Conservation (phyloP, 2,113 vertebrate species). For the Myotis brandtii region DNA sequence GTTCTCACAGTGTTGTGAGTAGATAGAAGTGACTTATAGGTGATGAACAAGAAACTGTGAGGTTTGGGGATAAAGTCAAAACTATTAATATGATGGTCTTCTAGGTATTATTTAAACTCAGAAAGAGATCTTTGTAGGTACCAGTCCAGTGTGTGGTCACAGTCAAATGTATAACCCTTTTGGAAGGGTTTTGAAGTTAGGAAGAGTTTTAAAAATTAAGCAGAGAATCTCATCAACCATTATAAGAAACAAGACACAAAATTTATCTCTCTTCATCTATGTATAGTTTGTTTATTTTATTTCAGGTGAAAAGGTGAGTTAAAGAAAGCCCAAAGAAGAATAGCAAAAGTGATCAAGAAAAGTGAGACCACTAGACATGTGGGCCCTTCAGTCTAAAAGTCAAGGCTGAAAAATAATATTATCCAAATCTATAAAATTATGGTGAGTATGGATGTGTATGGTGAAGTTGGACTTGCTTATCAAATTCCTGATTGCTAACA, state of each 20-base stretch:
- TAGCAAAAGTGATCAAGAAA: background rate
- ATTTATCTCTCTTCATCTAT: background rate
- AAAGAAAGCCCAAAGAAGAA: background rate
- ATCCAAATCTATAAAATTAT: background rate
- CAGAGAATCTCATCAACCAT: background rate
- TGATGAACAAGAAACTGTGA: background rate
- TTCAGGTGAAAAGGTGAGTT: background rate
- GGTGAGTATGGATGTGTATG: background rate
- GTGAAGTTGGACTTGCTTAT: slow-evolving; percentile 1
- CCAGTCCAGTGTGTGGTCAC: background rate
- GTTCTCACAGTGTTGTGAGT: background rate
- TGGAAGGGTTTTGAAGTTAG: background rate
- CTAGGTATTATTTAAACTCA: background rate
- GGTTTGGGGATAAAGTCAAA: background rate
- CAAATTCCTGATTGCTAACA: slow-evolving; percentile 14
- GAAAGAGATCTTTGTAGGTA: background rate
- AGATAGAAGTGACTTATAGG: background rate
- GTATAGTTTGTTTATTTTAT: background rate
- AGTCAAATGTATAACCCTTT: background rate
- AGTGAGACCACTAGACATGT: background rate
- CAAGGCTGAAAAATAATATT: background rate
- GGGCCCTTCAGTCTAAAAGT: background rate
- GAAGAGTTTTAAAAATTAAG: background rate
- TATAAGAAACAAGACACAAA: background rate
- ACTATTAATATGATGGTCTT: background rate